Conservation (phyloP, 2,797 vertebrate species). For the Smutsia gigantea region DNA sequence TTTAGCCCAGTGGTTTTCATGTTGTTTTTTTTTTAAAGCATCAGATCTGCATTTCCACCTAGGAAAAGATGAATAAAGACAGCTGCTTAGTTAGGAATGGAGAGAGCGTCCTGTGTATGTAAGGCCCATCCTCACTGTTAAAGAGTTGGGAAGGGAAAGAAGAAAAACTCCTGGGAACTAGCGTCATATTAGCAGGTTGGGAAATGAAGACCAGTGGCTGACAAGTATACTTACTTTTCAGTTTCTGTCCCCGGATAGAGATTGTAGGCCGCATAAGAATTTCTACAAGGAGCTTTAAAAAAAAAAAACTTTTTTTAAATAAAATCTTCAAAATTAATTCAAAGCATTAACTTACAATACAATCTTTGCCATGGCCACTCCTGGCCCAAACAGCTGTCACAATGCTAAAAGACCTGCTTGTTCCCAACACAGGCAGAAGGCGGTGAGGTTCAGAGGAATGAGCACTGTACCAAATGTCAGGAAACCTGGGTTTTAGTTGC, state of each 20-base stretch:
- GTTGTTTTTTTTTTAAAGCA: conserved; percentile 15
- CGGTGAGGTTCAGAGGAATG: not conserved
- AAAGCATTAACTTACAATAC: conserved; percentile 64
- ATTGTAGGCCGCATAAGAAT: conserved; percentile 98
- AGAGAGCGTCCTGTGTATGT: not conserved
- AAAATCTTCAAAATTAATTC: conserved; percentile 63
- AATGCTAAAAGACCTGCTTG: not conserved
- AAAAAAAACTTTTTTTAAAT: conserved; percentile 33
- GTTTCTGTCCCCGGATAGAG: conserved; percentile 95
- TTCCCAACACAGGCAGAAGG: not conserved
- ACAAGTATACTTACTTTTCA: conserved; percentile 92
- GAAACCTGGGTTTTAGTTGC: not conserved
- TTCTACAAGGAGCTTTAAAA: conserved; percentile 95
- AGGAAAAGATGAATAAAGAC: not conserved
- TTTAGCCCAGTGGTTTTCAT: not conserved
- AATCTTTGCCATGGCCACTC: conserved; percentile 3
- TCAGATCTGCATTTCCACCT: not conserved
- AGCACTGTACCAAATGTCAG: not conserved
- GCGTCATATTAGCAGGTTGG: not conserved
- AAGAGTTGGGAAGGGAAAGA: not conserved
- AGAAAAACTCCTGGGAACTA: not conserved
- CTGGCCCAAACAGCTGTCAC: not conserved
- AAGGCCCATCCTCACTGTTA: not conserved
- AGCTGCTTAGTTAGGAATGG: not conserved
- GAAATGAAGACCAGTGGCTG: not conserved